phyloP scores from a whole-genome alignment of 2,888 invertebrate genomes.

The Drosophila melanosoma region DNA sequence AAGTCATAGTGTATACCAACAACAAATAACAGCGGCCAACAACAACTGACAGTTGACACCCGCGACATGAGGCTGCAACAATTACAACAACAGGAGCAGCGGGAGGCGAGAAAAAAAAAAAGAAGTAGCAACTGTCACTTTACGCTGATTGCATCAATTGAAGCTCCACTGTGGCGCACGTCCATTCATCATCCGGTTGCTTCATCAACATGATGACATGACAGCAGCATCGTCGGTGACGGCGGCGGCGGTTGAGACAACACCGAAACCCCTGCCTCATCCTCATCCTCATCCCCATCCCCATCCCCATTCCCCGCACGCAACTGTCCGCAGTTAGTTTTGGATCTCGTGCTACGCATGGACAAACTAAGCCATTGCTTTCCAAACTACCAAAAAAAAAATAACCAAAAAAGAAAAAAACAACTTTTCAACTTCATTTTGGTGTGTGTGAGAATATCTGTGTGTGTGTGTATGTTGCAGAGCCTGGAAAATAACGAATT shows the following conservation, averaged over 20 bases:
- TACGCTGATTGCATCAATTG: slow-evolving; percentile 81
- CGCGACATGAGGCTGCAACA: slow-evolving; percentile 55
- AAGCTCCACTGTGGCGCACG: slow-evolving; percentile 81
- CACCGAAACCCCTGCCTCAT: slow-evolving; percentile 13
- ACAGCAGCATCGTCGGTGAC: slow-evolving; percentile 47
- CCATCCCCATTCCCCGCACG: background rate
- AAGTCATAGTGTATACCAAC: slow-evolving; percentile 19
- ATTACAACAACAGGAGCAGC: slow-evolving; percentile 28
- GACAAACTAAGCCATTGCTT: slow-evolving; percentile 68
- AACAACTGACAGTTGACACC: slow-evolving; percentile 52
- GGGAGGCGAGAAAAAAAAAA: slow-evolving; percentile 16
- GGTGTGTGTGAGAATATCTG: slow-evolving; percentile 17
- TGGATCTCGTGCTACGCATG: slow-evolving; percentile 64
- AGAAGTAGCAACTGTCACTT: slow-evolving; percentile 71
- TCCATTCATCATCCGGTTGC: slow-evolving; percentile 81
- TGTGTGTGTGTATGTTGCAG: slow-evolving; percentile 22
- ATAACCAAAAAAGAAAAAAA: slow-evolving; percentile 24
- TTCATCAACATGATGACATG: slow-evolving; percentile 81
- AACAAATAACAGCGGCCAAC: slow-evolving; percentile 28
- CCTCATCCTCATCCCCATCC: background rate
- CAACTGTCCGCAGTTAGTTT: slow-evolving; percentile 43
- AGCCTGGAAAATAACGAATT: slow-evolving; percentile 74
- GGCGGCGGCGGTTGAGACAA: slow-evolving; percentile 60
- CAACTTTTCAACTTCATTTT: slow-evolving; percentile 78
- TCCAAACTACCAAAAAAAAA: slow-evolving; percentile 46